Evolutionary conservation across 2,113 vertebrate genomes (phyloP).

Genomic region (Triplophysa dalaica): DNA sequence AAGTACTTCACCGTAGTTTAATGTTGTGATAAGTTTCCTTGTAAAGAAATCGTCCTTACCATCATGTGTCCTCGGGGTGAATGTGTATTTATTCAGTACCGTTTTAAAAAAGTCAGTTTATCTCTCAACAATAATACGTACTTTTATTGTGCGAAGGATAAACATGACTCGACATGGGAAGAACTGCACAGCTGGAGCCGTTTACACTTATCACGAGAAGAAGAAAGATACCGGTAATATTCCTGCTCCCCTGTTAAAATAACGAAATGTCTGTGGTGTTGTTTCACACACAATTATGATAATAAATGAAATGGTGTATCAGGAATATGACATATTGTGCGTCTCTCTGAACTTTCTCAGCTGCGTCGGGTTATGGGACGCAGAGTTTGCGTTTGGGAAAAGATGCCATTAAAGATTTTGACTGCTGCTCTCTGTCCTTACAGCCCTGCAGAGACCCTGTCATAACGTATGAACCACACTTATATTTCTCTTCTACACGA

Average conservation of each 20-base stretch:
- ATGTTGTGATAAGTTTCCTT: not conserved
- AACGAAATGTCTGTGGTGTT: not conserved
- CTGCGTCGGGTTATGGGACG: slow-evolving; percentile 88
- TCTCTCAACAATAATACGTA: not conserved
- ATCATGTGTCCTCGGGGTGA: not conserved
- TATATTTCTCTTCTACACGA: not conserved
- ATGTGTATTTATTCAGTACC: not conserved
- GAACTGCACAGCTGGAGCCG: slow-evolving; percentile 89
- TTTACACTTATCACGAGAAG: slow-evolving; percentile 93
- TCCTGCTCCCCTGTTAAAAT: not conserved
- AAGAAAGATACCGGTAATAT: slow-evolving; percentile 86
- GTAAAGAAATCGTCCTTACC: not conserved
- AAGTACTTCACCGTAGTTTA: not conserved
- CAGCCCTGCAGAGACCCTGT: slow-evolving; percentile 87
- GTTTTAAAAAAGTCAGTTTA: not conserved
- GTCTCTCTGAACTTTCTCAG: slow-evolving; percentile 59
- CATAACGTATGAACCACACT: slow-evolving; percentile 78
- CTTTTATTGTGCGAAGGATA: not conserved
- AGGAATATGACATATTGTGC: not conserved
- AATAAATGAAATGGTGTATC: no score
- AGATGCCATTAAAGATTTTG: slow-evolving; percentile 90
- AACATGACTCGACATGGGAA: slow-evolving; percentile 89
- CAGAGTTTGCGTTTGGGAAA: slow-evolving; percentile 87
- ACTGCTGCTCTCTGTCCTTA: slow-evolving; percentile 89
- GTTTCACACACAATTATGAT: not conserved